These are phyloP conservation scores for Orgyia antiqua DNA, from an alignment of 2,888 invertebrate genomes.

Conservation along the genomic window DNA sequence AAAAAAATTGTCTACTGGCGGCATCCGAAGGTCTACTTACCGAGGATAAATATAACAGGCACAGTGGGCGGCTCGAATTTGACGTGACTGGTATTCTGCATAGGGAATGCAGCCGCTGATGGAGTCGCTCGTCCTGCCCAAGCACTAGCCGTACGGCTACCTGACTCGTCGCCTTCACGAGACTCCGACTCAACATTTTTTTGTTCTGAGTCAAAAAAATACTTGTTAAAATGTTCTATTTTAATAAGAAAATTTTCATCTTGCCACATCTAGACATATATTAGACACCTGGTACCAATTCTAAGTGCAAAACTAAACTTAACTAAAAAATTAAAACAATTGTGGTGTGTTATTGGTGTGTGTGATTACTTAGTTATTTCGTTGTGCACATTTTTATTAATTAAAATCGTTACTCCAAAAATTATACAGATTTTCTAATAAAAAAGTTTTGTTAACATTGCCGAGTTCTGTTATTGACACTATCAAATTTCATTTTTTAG, in stretches of 20 bases:
- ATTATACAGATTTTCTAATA: too few species aligned
- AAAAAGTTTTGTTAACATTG: too few species aligned
- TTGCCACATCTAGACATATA: not conserved
- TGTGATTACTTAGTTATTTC: too few species aligned
- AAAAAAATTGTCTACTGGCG: too few species aligned
- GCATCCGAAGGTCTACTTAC: constrained; percentile 78
- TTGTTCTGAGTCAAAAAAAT: constrained; percentile 76
- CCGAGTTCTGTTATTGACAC: too few species aligned
- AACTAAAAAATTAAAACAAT: too few species aligned
- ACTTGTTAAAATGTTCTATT: not conserved
- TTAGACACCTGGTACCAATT: too few species aligned
- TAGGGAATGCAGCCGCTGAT: constrained; percentile 83
- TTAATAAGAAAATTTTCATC: not conserved
- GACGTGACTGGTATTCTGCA: constrained; percentile 88
- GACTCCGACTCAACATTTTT: constrained; percentile 82
- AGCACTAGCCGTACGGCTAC: constrained; percentile 57
- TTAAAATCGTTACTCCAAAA: too few species aligned
- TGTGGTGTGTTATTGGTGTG: too few species aligned
- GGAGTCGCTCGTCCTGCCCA: constrained; percentile 81
- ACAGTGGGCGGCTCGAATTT: constrained; percentile 91
- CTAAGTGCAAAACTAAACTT: too few species aligned
- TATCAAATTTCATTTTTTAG: too few species aligned
- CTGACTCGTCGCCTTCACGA: constrained; percentile 51
- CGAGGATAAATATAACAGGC: constrained; percentile 93
- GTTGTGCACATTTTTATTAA: too few species aligned